These are phyloP conservation scores for Synanthedon tipuliformis DNA, from an alignment of 2,888 invertebrate genomes.

Conservation along the genomic window DNA sequence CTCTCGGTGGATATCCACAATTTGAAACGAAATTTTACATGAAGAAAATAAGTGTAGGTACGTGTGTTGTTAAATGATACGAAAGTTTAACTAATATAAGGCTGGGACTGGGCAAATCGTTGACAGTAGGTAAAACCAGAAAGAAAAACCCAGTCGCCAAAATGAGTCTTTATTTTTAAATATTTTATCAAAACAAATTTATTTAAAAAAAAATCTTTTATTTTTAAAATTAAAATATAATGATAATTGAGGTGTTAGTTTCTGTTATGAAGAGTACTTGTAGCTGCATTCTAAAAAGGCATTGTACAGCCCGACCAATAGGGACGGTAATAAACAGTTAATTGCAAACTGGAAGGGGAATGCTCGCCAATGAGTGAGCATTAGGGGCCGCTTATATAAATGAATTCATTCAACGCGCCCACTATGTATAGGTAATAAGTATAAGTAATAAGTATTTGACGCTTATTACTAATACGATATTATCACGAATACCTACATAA, in stretches of 20 bases:
- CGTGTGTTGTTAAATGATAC: neutral
- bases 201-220: neutral
- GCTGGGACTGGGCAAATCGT: neutral
- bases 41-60: neutral
- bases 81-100: neutral
- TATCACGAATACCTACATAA: too few relatives aligned
- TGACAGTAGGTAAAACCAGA: neutral
- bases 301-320: conserved; percentile 35
- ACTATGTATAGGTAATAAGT: neutral
- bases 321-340: conserved; percentile 50
- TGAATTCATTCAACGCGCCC: conserved; percentile 4
- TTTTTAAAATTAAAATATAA: conserved; percentile 3
- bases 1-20: too few relatives aligned
- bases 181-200: too few relatives aligned
- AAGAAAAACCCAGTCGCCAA: too few relatives aligned
- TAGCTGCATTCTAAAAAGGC: conserved; percentile 13
- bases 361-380: conserved; percentile 63
- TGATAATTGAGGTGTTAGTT: too few relatives aligned
- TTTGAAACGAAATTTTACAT: neutral
- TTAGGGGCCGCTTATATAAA: conserved; percentile 50
- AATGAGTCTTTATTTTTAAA: too few relatives aligned
- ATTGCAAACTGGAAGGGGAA: conserved; percentile 49
- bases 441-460: neutral
- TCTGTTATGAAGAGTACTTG: too few relatives aligned
- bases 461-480: too few relatives aligned